Evolutionary conservation across 2,113 vertebrate genomes (phyloP).

Genomic region (Ciconia maguari): DNA sequence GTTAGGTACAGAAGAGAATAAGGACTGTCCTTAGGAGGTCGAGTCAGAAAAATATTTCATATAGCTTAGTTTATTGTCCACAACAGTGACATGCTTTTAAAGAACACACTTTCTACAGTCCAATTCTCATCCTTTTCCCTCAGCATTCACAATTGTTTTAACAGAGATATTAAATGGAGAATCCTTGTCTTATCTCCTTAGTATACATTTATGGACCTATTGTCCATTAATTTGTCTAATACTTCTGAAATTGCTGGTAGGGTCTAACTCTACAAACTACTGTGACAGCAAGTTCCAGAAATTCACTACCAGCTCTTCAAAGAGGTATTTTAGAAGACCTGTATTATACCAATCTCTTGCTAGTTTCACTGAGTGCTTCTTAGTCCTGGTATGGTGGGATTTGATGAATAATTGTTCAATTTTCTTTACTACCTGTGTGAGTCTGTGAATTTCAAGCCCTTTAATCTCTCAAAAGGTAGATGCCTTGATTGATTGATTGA

Average conservation of each 20-base stretch:
- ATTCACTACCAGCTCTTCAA: not conserved
- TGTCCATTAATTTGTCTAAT: not conserved
- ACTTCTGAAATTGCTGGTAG: not conserved
- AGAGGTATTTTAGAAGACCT: not conserved
- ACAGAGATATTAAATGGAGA: not conserved
- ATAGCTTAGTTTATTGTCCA: not conserved
- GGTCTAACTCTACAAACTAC: not conserved
- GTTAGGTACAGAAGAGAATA: not conserved
- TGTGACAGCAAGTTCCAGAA: not conserved
- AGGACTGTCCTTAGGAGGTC: not conserved
- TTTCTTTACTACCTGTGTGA: not conserved
- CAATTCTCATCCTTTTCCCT: not conserved
- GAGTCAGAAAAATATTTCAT: not conserved
- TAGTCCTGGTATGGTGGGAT: not conserved
- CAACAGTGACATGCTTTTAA: not conserved
- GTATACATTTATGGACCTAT: not conserved
- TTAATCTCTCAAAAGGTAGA: not conserved
- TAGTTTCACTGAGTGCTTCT: not conserved
- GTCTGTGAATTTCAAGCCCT: not conserved
- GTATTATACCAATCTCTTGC: not conserved
- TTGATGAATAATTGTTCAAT: not conserved
- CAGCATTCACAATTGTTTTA: not conserved
- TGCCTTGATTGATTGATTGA: not conserved
- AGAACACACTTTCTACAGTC: not conserved
- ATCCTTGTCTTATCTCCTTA: not conserved